Evolutionary conservation across 2,797 vertebrate species (phyloP).

Genomic region (Myripristis jacobus): DNA sequence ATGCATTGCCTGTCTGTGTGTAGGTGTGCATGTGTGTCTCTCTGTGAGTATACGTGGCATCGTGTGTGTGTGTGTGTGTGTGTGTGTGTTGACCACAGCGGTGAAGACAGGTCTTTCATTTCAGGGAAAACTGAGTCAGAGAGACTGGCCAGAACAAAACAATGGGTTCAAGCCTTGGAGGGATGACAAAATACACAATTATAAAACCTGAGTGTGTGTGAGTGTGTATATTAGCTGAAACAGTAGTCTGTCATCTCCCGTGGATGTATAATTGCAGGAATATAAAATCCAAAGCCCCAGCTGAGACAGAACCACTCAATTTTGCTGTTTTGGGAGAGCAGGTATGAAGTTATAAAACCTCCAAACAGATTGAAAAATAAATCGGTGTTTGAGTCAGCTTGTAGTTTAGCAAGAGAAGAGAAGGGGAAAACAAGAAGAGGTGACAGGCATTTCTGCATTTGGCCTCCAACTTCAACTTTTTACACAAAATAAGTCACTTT

Average conservation of each 20-base stretch:
- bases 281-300: neutral
- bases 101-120: conserved; percentile 33
- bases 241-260: neutral
- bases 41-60: neutral
- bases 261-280: conserved; percentile 2
- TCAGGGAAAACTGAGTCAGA: conserved; percentile 48
- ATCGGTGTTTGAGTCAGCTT: too few species aligned
- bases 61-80: conserved; percentile 4
- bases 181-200: conserved; percentile 19
- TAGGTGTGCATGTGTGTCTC: neutral
- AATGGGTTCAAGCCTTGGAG: conserved; percentile 21
- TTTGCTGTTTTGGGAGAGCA: neutral
- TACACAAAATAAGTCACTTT: too few species aligned
- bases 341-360: neutral
- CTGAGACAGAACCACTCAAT: too few species aligned
- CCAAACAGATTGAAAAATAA: too few species aligned
- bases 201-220: conserved; percentile 11
- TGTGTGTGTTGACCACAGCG: neutral
- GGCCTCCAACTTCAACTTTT: too few species aligned
- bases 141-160: conserved; percentile 23
- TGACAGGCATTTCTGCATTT: neutral
- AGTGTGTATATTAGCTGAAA: neutral
- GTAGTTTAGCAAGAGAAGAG: too few species aligned
- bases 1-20: neutral
- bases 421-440: too few species aligned